Percentiles rank a stretch among this genome's conserved stretches.
Conservation (phyloP, 1,140 invertebrate species). For the Ganaspis sp. region DNA sequence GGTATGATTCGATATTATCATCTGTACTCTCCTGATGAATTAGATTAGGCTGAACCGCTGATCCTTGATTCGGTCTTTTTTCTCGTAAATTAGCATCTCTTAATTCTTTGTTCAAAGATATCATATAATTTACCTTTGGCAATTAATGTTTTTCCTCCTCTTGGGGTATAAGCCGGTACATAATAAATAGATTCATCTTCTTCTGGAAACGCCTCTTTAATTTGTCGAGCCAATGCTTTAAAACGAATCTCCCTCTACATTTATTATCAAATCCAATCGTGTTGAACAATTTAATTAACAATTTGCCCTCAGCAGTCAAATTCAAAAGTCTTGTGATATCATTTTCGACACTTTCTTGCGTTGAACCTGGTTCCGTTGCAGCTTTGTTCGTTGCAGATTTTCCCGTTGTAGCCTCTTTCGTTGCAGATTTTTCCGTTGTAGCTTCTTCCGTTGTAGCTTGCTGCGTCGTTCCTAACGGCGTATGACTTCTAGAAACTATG, state of each 20-base stretch:
- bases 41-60: not conserved
- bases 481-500: not conserved
- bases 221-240: not conserved
- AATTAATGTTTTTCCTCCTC: conserved; percentile 10
- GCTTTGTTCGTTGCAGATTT: not conserved
- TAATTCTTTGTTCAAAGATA: not conserved
- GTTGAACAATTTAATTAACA: not conserved
- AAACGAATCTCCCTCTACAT: not conserved
- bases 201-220: not conserved
- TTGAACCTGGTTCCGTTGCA: not conserved
- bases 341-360: not conserved
- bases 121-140: conserved; percentile 24
- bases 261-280: not conserved
- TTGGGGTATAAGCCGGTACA: conserved; percentile 2
- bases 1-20: not conserved
- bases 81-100: conserved; percentile 1
- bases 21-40: not conserved
- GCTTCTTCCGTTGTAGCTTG: not conserved
- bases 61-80: not conserved
- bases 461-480: not conserved
- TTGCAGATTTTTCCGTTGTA: not conserved
- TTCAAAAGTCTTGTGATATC: not conserved
- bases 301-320: not conserved
- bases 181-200: not conserved
- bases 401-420: too few species aligned